Percentiles rank a stretch among this genome's conserved stretches.
Evolutionary conservation across 35 echinoderm and acorn worm genomes (phyloP).

Genomic region (Heliocidaris erythrogramma): DNA sequence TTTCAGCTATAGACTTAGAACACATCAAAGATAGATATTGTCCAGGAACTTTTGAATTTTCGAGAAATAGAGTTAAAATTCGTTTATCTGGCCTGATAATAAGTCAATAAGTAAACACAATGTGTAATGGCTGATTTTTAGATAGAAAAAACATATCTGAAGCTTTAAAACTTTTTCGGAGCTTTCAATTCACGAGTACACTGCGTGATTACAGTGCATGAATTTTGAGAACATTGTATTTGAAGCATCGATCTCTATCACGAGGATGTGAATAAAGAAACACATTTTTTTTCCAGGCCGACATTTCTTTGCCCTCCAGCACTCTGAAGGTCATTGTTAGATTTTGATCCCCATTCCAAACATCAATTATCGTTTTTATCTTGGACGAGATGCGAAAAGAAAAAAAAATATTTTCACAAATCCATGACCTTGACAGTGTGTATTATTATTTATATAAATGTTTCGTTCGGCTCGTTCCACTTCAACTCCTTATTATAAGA

Average conservation of each 20-base stretch:
- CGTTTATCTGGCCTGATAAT: background rate
- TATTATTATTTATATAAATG: background rate
- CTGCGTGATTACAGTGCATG: background rate
- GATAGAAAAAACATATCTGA: background rate
- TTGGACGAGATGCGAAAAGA: background rate
- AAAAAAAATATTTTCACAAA: background rate
- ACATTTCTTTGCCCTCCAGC: background rate
- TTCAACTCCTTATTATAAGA: background rate
- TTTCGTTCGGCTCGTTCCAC: background rate
- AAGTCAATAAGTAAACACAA: background rate
- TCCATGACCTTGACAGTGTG: background rate
- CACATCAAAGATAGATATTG: too few relatives aligned
- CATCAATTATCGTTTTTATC: background rate
- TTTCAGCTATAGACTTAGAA: too few relatives aligned
- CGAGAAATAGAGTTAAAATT: too few relatives aligned
- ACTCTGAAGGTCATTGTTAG: background rate
- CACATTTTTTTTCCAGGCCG: too few relatives aligned
- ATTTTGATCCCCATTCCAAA: background rate
- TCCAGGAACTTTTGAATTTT: too few relatives aligned
- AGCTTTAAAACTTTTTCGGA: too few relatives aligned
- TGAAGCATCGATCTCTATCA: too few relatives aligned
- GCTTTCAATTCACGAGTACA: background rate
- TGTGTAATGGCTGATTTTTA: background rate
- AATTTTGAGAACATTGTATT: too few relatives aligned
- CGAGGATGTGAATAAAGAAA: too few relatives aligned